These are phyloP conservation scores for Rhinolophus ferrumequinum DNA, from an alignment of 2,113 vertebrate species.

Conservation along the genomic window DNA sequence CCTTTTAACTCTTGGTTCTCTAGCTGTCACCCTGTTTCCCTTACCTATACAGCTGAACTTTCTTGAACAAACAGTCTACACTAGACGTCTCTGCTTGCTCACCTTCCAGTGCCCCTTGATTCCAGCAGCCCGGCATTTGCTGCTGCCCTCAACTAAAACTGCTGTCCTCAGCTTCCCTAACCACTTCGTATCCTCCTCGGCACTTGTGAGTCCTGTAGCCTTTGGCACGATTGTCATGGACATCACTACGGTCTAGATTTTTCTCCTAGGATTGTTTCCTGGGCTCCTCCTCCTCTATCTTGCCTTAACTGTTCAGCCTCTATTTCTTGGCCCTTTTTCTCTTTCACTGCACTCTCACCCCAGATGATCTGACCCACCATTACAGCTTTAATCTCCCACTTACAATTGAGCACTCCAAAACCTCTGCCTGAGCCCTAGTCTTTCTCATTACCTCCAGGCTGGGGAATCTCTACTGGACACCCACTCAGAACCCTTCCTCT, in stretches of 20 bases:
- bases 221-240: background rate
- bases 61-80: background rate
- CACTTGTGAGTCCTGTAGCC: background rate
- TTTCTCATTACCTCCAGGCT: background rate
- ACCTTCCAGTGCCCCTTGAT: background rate
- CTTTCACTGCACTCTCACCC: background rate
- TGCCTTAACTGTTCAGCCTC: background rate
- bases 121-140: background rate
- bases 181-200: background rate
- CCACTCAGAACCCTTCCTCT: background rate
- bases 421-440: background rate
- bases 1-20: background rate
- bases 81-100: background rate
- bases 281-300: background rate
- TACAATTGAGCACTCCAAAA: background rate
- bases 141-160: background rate
- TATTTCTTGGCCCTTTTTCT: background rate
- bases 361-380: background rate
- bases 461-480: background rate
- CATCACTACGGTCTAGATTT: background rate
- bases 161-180: background rate
- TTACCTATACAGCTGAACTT: background rate
- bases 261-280: background rate
- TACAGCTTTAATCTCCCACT: background rate
- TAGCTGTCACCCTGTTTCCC: background rate